These are phyloP conservation scores for Dasypus novemcinctus DNA, from an alignment of 2,113 vertebrate species.

Conservation along the genomic window DNA sequence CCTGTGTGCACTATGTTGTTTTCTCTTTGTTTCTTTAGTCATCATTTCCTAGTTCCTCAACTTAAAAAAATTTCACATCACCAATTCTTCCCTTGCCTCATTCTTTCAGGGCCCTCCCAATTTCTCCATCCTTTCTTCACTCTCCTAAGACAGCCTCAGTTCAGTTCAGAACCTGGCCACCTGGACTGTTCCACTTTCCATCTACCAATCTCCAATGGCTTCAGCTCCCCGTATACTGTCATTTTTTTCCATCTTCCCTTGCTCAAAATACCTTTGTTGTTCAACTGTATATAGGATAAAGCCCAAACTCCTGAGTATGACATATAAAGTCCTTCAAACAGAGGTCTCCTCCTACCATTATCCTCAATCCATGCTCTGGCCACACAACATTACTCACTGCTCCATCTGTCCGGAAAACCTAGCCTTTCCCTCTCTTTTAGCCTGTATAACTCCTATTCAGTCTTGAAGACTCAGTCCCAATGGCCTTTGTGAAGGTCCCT, in stretches of 20 bases:
- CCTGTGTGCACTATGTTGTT: neutral
- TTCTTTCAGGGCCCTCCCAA: neutral
- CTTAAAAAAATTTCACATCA: neutral
- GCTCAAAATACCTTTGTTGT: neutral
- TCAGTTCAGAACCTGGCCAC: neutral
- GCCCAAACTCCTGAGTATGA: neutral
- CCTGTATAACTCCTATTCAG: neutral
- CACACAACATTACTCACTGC: neutral
- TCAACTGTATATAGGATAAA: neutral
- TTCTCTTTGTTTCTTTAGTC: neutral
- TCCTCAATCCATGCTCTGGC: neutral
- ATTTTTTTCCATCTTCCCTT: neutral
- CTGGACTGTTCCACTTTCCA: neutral
- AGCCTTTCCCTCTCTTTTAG: neutral
- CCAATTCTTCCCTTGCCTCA: neutral
- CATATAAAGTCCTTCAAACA: neutral
- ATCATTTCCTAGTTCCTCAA: neutral
- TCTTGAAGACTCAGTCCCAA: neutral
- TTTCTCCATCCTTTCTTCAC: neutral
- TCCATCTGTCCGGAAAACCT: neutral
- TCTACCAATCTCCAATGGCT: neutral
- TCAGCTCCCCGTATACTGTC: neutral
- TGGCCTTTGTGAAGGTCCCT: neutral
- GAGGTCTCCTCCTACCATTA: neutral
- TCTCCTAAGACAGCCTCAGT: neutral